Base-by-base conservation (phyloP, 2,888 invertebrate species). In the Platerodrilus igneus region DNA sequence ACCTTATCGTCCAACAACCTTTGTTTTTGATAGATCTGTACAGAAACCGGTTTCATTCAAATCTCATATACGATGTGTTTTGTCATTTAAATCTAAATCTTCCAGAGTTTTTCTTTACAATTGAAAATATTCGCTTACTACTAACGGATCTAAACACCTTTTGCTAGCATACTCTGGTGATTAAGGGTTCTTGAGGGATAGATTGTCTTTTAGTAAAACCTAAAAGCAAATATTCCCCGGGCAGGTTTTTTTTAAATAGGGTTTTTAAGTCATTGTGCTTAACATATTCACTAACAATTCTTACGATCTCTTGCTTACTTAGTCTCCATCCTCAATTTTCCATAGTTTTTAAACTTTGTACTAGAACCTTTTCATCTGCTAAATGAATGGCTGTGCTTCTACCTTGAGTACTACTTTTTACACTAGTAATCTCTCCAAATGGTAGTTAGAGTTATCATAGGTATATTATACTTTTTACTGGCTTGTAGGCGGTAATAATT, bases 251-350 rank as follows among this genome's bases (percentile, higher is more conserved):
- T 37, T 42, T 51, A 30, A 55, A 56, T 7, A 43, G 46, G 5
- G 52, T 54, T 43, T 39, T 39, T 4, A 55, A 27, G 5, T 48
- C 38, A 41, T 55, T 56, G 28, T 27, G 21, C 26, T 14, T 18
- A 9, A 52, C 50, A 41, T 53, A 63, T 15, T 54, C 41, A 1
- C 45, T 50, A 7, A 63, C 60, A 18, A 51, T 27, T 22, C 57
- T 48, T 33, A 59, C 31, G 13, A 60, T 35, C 48, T 64, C 59
- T 40, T 51, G 49, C 46, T 53, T 48, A 7, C 51, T 50, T 21
- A 61, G 40, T 7, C 61, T 62, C 44, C 57, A 62, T 4, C 61
- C 63, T 41, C 55, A 48, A 45, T 56, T 57, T 37, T 60, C 58
- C 52, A 60, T 57, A 3, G 35, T 29, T 34, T 50, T 52, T 14